A percentile compares a stretch with the other conserved stretches of the same genome.
Evolutionary conservation across 1,140 invertebrate genomes (phyloP).

Genomic region (Catajapyx aquilonaris): DNA sequence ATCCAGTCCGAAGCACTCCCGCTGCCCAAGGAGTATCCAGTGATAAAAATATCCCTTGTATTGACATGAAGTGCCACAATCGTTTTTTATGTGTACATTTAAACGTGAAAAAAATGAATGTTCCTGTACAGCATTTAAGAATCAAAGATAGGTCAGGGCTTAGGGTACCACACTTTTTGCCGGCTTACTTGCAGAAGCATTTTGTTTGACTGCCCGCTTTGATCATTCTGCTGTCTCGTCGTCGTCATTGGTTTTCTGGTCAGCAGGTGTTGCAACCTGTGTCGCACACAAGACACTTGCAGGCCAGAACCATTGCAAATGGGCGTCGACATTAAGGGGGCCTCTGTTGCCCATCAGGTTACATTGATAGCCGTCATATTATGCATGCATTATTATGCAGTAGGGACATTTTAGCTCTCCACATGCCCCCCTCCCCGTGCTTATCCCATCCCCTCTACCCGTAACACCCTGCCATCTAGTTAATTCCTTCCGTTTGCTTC

Average conservation of each 20-base stretch:
- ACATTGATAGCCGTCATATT: too few relatives aligned
- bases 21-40: too few relatives aligned
- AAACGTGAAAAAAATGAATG: conserved; percentile 22
- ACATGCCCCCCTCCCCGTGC: too few relatives aligned
- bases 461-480: too few relatives aligned
- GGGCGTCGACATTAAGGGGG: conserved; percentile 5
- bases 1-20: too few relatives aligned
- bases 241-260: conserved; percentile 8
- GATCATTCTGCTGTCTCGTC: conserved; percentile 5
- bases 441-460: too few relatives aligned
- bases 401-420: too few relatives aligned
- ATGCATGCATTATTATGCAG: too few relatives aligned
- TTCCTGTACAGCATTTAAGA: conserved; percentile 30
- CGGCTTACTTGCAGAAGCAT: conserved; percentile 7
- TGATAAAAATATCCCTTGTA: too few relatives aligned
- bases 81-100: conserved; percentile 16
- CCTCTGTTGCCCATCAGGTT: conserved; percentile 8
- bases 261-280: conserved; percentile 10
- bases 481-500: too few relatives aligned
- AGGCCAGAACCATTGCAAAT: conserved; percentile 6
- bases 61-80: conserved; percentile 13
- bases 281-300: neutral
- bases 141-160: conserved; percentile 19
- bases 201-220: conserved; percentile 9
- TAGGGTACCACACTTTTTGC: conserved; percentile 8